phyloP scores from a whole-genome alignment of 2,113 vertebrate species.

The Phyllostomus hastatus region DNA sequence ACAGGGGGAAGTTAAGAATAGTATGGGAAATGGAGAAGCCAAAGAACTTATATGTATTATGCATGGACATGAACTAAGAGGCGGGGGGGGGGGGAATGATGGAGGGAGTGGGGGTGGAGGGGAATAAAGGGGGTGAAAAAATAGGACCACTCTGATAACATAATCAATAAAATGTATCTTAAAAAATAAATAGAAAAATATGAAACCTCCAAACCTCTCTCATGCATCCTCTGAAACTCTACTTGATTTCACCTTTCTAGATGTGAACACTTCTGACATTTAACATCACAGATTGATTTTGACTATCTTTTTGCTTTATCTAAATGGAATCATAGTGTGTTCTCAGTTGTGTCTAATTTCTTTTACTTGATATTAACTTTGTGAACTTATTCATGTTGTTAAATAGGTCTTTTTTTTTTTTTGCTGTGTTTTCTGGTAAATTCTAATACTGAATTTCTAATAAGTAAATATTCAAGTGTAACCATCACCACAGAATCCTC shows the following conservation, averaged over 20 bases:
- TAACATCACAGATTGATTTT: background rate
- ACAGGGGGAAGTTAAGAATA: no score
- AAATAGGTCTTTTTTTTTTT: background rate
- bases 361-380: background rate
- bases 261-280: background rate
- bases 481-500: background rate
- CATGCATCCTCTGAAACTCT: background rate
- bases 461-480: background rate
- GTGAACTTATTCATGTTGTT: background rate
- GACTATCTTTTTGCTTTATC: background rate
- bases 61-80: no score
- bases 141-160: no score
- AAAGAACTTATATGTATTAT: no score
- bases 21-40: no score
- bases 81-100: no score
- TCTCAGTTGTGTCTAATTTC: background rate
- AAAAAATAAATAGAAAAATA: background rate
- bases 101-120: no score
- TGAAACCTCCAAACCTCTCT: background rate
- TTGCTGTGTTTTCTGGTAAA: background rate
- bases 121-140: no score
- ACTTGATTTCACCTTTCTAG: background rate
- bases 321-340: background rate
- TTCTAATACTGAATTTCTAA: background rate
- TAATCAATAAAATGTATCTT: no score